A percentile compares a stretch with the other conserved stretches of the same genome.
Conservation (phyloP, 2,113 vertebrate genomes). For the Labeo rohita region DNA sequence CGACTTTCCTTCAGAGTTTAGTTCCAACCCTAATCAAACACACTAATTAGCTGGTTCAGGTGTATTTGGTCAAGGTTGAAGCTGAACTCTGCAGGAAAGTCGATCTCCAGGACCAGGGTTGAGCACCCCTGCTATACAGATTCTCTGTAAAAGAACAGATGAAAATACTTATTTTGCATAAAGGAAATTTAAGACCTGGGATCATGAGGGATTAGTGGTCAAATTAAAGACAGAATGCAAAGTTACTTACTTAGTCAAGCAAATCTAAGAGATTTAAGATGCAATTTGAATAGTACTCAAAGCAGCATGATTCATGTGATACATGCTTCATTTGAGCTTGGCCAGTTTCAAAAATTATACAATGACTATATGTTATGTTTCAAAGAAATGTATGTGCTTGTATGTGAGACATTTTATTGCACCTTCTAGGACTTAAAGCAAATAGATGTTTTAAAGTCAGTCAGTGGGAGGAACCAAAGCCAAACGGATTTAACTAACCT, state of each 20-base stretch:
- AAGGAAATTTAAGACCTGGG: not conserved
- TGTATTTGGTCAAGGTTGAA: too few relatives aligned
- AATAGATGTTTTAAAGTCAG: not conserved
- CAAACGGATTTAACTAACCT: not conserved
- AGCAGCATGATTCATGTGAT: not conserved
- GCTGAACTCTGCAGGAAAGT: too few relatives aligned
- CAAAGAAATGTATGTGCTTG: not conserved
- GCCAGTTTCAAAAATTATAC: not conserved
- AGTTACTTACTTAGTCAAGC: not conserved
- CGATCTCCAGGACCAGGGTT: too few relatives aligned
- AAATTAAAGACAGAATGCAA: not conserved
- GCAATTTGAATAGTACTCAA: not conserved
- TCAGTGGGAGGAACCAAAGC: not conserved
- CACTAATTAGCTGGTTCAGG: too few relatives aligned
- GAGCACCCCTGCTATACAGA: too few relatives aligned
- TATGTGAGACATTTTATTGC: not conserved
- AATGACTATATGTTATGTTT: not conserved
- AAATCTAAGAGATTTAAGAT: not conserved
- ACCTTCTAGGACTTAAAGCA: not conserved
- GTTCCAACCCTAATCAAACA: too few relatives aligned
- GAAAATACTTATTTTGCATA: not conserved
- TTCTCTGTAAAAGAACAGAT: not conserved
- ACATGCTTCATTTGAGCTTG: not conserved
- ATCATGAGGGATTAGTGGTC: not conserved
- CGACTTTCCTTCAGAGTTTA: too few relatives aligned